These are phyloP conservation scores for Sebastes dallii DNA, from an alignment of 2,797 vertebrate genomes.

Conservation along the genomic window DNA sequence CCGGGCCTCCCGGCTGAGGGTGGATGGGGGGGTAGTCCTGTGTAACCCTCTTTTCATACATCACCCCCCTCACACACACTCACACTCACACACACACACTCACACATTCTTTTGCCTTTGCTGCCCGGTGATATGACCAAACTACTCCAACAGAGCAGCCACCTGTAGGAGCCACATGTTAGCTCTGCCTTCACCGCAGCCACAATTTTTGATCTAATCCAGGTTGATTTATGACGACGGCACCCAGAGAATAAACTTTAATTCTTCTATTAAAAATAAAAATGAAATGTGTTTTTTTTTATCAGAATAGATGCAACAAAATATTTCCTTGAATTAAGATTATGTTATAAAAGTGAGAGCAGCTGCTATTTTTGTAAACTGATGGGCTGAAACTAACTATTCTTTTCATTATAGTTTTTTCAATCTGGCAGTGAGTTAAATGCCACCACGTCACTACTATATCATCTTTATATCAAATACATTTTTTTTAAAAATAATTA, in stretches of 20 bases:
- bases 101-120: background rate
- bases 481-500: no score
- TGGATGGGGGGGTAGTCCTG: background rate
- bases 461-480: no score
- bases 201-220: background rate
- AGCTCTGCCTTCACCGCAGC: background rate
- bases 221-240: background rate
- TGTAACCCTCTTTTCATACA: slow-evolving; percentile 25
- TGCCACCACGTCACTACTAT: no score
- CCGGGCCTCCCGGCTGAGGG: background rate
- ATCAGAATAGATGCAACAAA: background rate
- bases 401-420: background rate
- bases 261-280: background rate
- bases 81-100: background rate
- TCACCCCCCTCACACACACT: background rate
- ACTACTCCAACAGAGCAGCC: background rate
- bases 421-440: no score
- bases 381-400: background rate
- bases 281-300: no score
- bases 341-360: background rate
- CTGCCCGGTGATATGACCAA: background rate
- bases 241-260: background rate
- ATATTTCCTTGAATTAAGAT: background rate
- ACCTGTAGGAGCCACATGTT: background rate
- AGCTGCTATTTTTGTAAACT: background rate